These are phyloP conservation scores for Falco cherrug DNA, from an alignment of 2,797 vertebrate species.

Conservation along the genomic window DNA sequence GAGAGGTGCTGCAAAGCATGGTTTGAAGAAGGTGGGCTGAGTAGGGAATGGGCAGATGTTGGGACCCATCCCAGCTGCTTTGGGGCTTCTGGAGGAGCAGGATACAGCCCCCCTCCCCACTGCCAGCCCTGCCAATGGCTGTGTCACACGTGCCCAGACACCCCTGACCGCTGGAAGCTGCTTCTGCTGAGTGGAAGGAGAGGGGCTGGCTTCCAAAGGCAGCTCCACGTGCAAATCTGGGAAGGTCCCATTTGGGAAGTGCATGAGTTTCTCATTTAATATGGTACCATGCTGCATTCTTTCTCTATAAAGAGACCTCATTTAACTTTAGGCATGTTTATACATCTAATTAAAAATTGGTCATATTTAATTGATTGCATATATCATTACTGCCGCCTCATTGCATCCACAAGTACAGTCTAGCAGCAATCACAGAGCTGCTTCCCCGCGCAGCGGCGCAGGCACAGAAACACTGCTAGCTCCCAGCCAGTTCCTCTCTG, in stretches of 20 bases:
- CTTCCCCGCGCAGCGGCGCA: fast-evolving
- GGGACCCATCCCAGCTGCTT: neutral
- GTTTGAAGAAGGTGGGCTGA: fast-evolving
- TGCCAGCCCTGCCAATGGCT: neutral
- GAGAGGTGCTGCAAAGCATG: neutral
- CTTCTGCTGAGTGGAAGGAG: neutral
- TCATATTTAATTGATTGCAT: slow-evolving; percentile 56
- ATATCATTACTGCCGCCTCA: neutral
- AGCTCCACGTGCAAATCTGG: neutral
- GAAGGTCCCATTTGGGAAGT: slow-evolving; percentile 14
- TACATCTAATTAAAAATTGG: slow-evolving; percentile 57
- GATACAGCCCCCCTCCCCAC: neutral
- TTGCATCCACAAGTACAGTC: neutral
- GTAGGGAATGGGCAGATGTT: neutral
- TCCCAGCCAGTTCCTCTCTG: neutral
- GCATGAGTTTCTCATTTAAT: slow-evolving; percentile 58
- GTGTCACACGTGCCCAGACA: neutral
- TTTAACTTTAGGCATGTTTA: slow-evolving; percentile 60
- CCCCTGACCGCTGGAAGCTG: neutral
- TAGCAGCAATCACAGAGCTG: neutral
- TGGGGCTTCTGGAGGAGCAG: neutral
- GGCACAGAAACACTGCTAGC: neutral
- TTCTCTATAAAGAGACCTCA: slow-evolving; percentile 39
- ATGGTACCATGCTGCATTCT: slow-evolving; percentile 22
- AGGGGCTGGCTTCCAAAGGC: neutral